These are phyloP conservation scores for Gastracanthus pulcherrimus DNA, from an alignment of 2,888 invertebrate genomes.

Conservation along the genomic window DNA sequence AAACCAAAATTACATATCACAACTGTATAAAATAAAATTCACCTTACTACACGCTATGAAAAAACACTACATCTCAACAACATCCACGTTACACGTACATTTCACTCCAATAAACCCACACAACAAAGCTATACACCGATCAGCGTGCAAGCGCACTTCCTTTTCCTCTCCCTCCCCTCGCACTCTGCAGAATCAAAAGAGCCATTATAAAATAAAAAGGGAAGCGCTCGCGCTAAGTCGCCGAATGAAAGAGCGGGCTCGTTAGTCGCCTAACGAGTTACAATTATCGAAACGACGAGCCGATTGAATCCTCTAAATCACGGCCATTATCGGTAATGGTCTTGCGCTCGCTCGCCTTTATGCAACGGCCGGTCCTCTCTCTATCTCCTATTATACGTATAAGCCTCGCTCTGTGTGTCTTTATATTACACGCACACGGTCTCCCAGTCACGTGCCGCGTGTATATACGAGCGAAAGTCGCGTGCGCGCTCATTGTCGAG, in stretches of 20 bases:
- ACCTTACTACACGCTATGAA: too few species aligned
- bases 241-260: conserved; percentile 49
- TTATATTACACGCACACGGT: neutral
- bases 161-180: neutral
- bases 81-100: too few species aligned
- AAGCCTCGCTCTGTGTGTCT: neutral
- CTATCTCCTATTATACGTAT: too few species aligned
- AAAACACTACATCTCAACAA: too few species aligned
- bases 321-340: conserved; percentile 55
- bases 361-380: neutral
- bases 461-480: conserved; percentile 50
- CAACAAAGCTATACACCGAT: neutral
- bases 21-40: too few species aligned
- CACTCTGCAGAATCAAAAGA: conserved; percentile 3
- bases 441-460: conserved; percentile 36
- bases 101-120: neutral
- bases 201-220: neutral
- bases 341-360: conserved; percentile 4
- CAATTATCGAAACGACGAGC: conserved; percentile 50
- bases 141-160: neutral
- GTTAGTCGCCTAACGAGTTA: conserved; percentile 54
- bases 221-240: neutral
- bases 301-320: conserved; percentile 54
- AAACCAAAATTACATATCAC: too few species aligned
- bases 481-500: conserved; percentile 51